A percentile compares a stretch with the other conserved stretches of the same genome.
phyloP scores from a whole-genome alignment of 2,888 invertebrate species.

The Rutpela maculata region DNA sequence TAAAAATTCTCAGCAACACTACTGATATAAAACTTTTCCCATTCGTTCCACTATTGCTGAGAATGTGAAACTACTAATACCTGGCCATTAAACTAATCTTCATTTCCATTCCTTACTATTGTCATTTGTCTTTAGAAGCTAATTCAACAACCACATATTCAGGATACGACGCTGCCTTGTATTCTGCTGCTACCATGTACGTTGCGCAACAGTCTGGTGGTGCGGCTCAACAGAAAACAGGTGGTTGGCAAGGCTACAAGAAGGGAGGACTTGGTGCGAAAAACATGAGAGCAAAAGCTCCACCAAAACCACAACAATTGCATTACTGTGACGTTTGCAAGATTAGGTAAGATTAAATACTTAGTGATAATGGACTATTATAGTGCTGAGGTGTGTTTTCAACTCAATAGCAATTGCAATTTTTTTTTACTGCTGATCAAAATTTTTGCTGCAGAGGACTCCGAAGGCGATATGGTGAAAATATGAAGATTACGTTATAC shows the following conservation, averaged over 20 bases:
- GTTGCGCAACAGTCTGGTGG: slow-evolving; percentile 87
- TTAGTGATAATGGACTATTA: too few relatives aligned
- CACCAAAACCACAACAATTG: slow-evolving; percentile 93
- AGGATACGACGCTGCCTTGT: slow-evolving; percentile 96
- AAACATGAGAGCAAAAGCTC: slow-evolving; percentile 84
- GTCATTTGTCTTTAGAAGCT: slow-evolving; percentile 69
- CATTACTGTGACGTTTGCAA: slow-evolving; percentile 99
- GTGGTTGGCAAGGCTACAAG: slow-evolving; percentile 80
- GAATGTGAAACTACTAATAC: slow-evolving; percentile 16
- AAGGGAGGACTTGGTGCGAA: slow-evolving; percentile 78
- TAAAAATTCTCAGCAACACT: too few relatives aligned
- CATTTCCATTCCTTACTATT: slow-evolving; percentile 59
- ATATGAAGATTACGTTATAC: too few relatives aligned
- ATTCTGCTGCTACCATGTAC: slow-evolving; percentile 96
- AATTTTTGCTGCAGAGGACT: too few relatives aligned
- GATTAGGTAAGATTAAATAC: slow-evolving; percentile 82
- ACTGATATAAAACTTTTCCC: too few relatives aligned
- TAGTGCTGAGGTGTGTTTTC: too few relatives aligned
- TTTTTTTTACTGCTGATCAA: too few relatives aligned
- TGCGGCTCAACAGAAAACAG: slow-evolving; percentile 77
- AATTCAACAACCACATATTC: slow-evolving; percentile 84
- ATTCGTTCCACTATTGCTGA: not conserved
- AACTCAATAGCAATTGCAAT: too few relatives aligned
- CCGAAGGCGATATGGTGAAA: too few relatives aligned
- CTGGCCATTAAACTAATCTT: slow-evolving; percentile 31